phyloP scores from a whole-genome alignment of 2,888 invertebrate genomes.

The Dascillus cervinus region DNA sequence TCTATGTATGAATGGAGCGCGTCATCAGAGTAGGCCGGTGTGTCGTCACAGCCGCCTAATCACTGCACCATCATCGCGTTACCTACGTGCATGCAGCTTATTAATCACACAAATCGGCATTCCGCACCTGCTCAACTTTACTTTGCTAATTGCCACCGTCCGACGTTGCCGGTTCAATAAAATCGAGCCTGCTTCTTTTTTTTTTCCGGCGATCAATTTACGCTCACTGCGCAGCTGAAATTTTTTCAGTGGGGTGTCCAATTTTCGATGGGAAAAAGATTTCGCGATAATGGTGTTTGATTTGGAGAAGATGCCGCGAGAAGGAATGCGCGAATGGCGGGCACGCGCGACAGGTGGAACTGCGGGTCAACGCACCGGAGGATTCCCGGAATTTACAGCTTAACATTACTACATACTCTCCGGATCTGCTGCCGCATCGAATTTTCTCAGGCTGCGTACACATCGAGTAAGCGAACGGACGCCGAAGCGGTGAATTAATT shows the following conservation, averaged over 20 bases:
- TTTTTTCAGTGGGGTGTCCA: too few relatives aligned
- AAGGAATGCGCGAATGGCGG: constrained; percentile 11
- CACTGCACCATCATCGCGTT: constrained; percentile 4
- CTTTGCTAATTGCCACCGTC: too few relatives aligned
- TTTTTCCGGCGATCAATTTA: not conserved
- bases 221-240: not conserved
- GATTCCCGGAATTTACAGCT: constrained; percentile 24
- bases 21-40: constrained; percentile 21
- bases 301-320: constrained; percentile 8
- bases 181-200: not conserved
- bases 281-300: constrained; percentile 2
- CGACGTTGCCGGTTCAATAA: too few relatives aligned
- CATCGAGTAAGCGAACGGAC: too few relatives aligned
- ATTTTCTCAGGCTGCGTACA: constrained; percentile 8
- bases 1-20: constrained; percentile 19
- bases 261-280: too few relatives aligned
- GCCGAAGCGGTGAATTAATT: too few relatives aligned
- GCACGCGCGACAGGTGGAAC: constrained; percentile 25
- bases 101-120: too few relatives aligned
- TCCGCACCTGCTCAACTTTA: too few relatives aligned
- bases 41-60: constrained; percentile 18
- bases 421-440: constrained; percentile 8
- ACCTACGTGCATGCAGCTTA: too few relatives aligned
- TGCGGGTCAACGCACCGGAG: constrained; percentile 27
- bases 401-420: constrained; percentile 9